Conservation (phyloP, 2,888 invertebrate species). For the Teinopalpus imperialis region DNA sequence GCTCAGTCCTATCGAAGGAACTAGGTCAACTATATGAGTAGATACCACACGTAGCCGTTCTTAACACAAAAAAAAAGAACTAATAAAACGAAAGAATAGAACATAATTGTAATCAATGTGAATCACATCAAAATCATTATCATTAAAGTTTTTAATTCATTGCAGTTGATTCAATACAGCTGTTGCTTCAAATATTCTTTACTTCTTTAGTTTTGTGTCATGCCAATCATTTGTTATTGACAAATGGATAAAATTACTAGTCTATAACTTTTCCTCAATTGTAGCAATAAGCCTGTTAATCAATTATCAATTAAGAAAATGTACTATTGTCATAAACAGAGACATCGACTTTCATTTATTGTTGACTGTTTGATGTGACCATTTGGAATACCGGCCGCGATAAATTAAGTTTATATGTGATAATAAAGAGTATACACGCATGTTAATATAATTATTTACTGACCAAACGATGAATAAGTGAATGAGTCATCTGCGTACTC, state of each 20-base stretch:
- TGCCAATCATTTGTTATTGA: conserved; percentile 4
- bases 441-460: neutral
- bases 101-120: neutral
- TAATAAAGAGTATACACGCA: too few relatives aligned
- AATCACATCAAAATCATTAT: too few relatives aligned
- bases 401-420: too few relatives aligned
- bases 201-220: too few relatives aligned
- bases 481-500: too few relatives aligned
- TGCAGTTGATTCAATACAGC: too few relatives aligned
- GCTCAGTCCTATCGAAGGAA: conserved; percentile 28
- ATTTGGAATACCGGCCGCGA: neutral
- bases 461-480: neutral
- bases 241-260: conserved; percentile 7
- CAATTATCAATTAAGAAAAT: conserved; percentile 16
- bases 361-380: neutral
- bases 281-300: neutral
- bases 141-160: too few relatives aligned
- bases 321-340: conserved; percentile 2
- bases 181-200: too few relatives aligned
- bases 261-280: conserved; percentile 17
- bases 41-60: conserved; percentile 3
- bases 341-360: neutral
- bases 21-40: conserved; percentile 38
- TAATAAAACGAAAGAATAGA: neutral
- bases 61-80: neutral